These are phyloP conservation scores for Pocillopora meandrina DNA, from an alignment of 92 coral and sea anemone genomes.

Conservation along the genomic window DNA sequence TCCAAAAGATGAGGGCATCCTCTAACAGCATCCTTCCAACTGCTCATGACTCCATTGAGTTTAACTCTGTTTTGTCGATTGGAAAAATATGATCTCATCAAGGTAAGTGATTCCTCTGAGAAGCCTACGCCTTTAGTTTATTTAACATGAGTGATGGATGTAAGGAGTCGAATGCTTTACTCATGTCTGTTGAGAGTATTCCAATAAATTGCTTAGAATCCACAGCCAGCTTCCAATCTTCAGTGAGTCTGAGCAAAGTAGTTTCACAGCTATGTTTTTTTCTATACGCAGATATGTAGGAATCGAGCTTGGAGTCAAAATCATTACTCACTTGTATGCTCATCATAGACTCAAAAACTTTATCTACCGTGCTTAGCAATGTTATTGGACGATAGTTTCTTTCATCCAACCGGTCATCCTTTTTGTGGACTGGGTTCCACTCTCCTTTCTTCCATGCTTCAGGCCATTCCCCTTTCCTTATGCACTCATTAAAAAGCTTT, in stretches of 20 bases:
- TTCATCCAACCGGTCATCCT: constrained; percentile 47
- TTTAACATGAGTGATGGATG: constrained; percentile 50
- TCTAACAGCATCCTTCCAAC: not conserved
- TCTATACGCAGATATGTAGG: constrained; percentile 53
- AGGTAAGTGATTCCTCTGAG: constrained; percentile 26
- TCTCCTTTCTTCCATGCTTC: constrained; percentile 35
- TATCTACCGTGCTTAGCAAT: constrained; percentile 29
- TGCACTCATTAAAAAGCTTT: too few relatives aligned
- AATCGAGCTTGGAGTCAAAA: constrained; percentile 44
- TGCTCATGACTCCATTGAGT: too few relatives aligned
- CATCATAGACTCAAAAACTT: too few relatives aligned
- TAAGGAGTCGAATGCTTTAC: constrained; percentile 43
- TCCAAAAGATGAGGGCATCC: constrained; percentile 35
- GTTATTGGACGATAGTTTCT: constrained; percentile 55
- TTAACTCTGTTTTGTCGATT: constrained; percentile 39
- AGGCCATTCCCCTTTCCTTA: too few relatives aligned
- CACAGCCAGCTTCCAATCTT: too few relatives aligned
- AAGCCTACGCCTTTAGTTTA: constrained; percentile 53
- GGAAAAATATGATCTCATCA: constrained; percentile 55
- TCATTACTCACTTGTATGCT: constrained; percentile 30
- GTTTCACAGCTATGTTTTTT: constrained; percentile 25
- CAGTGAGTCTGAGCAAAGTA: too few relatives aligned
- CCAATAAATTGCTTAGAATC: too few relatives aligned
- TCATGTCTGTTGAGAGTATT: too few relatives aligned
- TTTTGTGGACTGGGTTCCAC: constrained; percentile 64